Base-by-base conservation (phyloP, 2,888 invertebrate genomes). In the Linnaemya vulpina region DNA sequence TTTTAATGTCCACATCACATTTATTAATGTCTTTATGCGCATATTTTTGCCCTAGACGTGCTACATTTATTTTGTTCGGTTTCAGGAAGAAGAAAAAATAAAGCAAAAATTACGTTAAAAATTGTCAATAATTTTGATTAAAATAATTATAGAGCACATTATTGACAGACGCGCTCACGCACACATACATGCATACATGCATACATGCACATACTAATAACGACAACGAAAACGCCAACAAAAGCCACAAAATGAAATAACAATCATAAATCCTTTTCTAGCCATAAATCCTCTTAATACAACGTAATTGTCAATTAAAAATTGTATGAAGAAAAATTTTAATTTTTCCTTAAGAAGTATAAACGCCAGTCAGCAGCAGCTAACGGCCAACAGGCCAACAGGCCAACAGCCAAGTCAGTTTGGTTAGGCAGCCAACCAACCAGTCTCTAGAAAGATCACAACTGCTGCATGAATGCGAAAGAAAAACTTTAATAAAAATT, bases 251-350 rank as follows among this genome's bases (percentile, higher is more conserved):
- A 53, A 51, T 60, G 46, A 70, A 73, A 71, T 83, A 77, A 73
- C 73, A 76, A 80, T 70, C 70, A 85, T 85, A 85, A 85, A 85
- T 85, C 85, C 85, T 85, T 85, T 85, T 85, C 85, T 82, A 85
- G 85, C 78, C 85, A 85, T 85, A 85, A 85, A 85, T 85, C 85
- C 85, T 85, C 78, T 82, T 85, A 85, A 85, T 85, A 82, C 85
- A 81, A 85, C 76, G 82, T 85, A 82, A 85, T 85, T 85, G 85
- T 82, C 85, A 85, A 85, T 85, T 85, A 85, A 85, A 85, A 78
- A 78, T 77, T 82, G 70, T 84, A 78, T 85, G 85, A 82, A 65
- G 68, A 85, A 85, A 81, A 75, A 82, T 82, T 85, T 74, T 70
- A 58, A 85, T 81, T 84, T 77, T 81, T 62, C 60, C 71, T 80